Evolutionary conservation across 2,797 vertebrate species (phyloP).

Genomic region (Cyprinella venusta): DNA sequence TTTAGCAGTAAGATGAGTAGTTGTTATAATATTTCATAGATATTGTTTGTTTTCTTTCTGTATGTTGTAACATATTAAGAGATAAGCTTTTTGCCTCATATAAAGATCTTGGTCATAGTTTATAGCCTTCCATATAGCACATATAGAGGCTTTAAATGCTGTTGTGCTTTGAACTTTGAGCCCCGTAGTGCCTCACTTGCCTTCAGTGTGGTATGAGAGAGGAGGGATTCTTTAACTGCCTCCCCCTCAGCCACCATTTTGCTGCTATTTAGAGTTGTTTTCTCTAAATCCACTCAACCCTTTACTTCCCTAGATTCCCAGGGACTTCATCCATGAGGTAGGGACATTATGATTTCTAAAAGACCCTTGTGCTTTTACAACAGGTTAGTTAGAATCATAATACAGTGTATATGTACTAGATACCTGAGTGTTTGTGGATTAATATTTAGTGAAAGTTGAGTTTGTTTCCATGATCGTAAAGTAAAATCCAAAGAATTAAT

Average conservation of each 20-base stretch:
- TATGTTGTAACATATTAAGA: no score
- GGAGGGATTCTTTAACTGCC: conserved; percentile 19
- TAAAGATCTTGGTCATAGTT: conserved; percentile 10
- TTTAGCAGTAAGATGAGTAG: not conserved
- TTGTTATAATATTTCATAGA: no score
- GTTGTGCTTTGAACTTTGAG: conserved; percentile 34
- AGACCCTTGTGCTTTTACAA: not conserved
- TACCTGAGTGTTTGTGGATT: not conserved
- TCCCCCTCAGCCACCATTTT: not conserved
- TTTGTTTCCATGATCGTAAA: not conserved
- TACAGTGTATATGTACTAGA: not conserved
- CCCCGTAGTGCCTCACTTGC: conserved; percentile 15
- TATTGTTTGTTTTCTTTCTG: no score
- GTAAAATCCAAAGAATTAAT: not conserved
- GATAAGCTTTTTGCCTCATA: no score
- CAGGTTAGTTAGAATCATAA: not conserved
- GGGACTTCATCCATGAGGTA: conserved; percentile 11
- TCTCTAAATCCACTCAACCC: conserved; percentile 2
- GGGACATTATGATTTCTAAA: conserved; percentile 6
- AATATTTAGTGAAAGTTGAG: not conserved
- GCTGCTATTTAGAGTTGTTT: conserved; percentile 10
- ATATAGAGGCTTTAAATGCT: conserved; percentile 7
- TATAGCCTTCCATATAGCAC: not conserved
- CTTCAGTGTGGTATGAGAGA: conserved; percentile 14
- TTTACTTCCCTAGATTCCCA: not conserved